These are phyloP conservation scores for Phylloscopus collybita DNA, from an alignment of 2,797 vertebrate genomes.

Conservation along the genomic window DNA sequence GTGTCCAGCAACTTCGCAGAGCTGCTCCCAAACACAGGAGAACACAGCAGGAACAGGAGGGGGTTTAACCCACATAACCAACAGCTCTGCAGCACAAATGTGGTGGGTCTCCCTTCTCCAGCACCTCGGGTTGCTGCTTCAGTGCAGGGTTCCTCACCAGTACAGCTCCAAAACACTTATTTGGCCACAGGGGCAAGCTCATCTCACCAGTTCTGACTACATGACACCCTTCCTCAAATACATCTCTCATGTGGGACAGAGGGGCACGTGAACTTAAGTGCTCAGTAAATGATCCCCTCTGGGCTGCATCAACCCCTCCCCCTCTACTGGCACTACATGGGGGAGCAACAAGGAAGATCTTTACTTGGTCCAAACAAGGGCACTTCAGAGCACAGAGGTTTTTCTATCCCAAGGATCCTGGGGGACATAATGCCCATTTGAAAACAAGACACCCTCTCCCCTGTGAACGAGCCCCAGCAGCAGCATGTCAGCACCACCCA, in stretches of 20 bases:
- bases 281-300: not conserved
- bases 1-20: not conserved
- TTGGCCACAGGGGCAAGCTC: not conserved
- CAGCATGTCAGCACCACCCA: not conserved
- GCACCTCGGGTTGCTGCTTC: not conserved
- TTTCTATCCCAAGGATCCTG: not conserved
- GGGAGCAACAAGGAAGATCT: not conserved
- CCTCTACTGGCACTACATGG: fast-evolving
- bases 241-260: not conserved
- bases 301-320: not conserved
- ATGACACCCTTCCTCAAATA: not conserved
- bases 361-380: not conserved
- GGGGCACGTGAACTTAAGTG: not conserved
- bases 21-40: not conserved
- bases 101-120: not conserved
- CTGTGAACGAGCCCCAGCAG: not conserved
- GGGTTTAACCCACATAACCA: not conserved
- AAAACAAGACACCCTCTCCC: not conserved
- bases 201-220: not conserved
- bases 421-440: fast-evolving
- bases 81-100: fast-evolving
- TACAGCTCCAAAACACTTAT: not conserved
- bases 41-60: fast-evolving
- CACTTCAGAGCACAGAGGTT: not conserved
- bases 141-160: not conserved